Conservation (phyloP, 1,140 invertebrate genomes). For the Tetragonula clypearis region DNA sequence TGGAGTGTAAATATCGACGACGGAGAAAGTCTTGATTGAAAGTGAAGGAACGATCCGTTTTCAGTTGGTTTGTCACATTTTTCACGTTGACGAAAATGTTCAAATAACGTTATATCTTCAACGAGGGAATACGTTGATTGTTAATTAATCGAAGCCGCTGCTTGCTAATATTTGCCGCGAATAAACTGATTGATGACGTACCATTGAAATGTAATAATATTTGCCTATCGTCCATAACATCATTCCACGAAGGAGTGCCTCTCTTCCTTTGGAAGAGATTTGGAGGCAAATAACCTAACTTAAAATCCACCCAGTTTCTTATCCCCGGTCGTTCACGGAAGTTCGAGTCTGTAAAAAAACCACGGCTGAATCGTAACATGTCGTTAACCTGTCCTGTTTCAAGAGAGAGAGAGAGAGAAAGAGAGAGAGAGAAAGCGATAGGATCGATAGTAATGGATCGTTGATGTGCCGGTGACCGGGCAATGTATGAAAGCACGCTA, state of each 20-base stretch:
- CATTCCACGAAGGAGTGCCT: background rate
- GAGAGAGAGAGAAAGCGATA: background rate
- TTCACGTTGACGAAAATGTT: background rate
- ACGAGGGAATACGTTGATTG: no score
- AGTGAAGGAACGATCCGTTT: background rate
- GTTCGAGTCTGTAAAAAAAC: background rate
- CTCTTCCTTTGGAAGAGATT: background rate
- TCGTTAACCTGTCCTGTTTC: conserved; percentile 60
- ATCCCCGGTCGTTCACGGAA: background rate
- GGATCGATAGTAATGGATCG: conserved; percentile 66
- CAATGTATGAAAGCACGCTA: conserved; percentile 63
- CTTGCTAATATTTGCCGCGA: background rate
- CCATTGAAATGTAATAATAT: background rate
- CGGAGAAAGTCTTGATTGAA: background rate
- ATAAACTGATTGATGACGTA: background rate
- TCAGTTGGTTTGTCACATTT: background rate
- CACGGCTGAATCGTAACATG: conserved; percentile 31
- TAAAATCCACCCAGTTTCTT: background rate
- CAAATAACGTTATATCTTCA: background rate
- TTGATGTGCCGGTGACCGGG: conserved; percentile 59
- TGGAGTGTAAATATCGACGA: background rate
- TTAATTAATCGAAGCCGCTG: no score
- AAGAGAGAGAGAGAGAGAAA: background rate
- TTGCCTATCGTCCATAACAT: background rate
- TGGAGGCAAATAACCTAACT: background rate